phyloP scores from a whole-genome alignment of 2,113 vertebrate species.

The Rhipidura dahli region DNA sequence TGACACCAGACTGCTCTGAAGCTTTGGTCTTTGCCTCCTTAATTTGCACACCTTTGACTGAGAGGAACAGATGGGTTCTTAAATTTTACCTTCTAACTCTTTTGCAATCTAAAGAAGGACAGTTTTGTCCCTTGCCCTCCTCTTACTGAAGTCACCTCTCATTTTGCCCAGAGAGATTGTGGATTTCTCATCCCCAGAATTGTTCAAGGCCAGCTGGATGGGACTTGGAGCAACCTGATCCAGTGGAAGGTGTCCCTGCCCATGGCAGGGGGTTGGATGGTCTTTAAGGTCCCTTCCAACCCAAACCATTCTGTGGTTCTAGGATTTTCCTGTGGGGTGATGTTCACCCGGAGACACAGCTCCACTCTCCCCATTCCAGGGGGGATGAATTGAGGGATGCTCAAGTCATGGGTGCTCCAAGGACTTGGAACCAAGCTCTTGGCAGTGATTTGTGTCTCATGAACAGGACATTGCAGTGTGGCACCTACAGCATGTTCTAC shows the following conservation, averaged over 20 bases:
- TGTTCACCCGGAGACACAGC: not conserved
- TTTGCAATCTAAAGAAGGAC: not conserved
- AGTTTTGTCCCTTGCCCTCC: not conserved
- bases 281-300: not conserved
- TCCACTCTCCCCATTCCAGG: not conserved
- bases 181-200: not conserved
- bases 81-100: not conserved
- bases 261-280: not conserved
- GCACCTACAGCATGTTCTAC: not conserved
- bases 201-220: not conserved
- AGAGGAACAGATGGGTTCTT: not conserved
- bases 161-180: not conserved
- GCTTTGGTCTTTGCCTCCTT: not conserved
- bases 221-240: not conserved
- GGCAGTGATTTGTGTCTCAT: not conserved
- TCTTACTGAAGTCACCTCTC: not conserved
- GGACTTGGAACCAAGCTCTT: not conserved
- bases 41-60: not conserved
- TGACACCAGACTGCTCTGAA: not conserved
- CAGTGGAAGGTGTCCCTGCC: not conserved
- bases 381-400: not conserved
- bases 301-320: not conserved
- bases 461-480: not conserved
- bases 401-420: not conserved
- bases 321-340: not conserved